phyloP scores from a whole-genome alignment of 2,888 invertebrate species.

The Athalia rosae region DNA sequence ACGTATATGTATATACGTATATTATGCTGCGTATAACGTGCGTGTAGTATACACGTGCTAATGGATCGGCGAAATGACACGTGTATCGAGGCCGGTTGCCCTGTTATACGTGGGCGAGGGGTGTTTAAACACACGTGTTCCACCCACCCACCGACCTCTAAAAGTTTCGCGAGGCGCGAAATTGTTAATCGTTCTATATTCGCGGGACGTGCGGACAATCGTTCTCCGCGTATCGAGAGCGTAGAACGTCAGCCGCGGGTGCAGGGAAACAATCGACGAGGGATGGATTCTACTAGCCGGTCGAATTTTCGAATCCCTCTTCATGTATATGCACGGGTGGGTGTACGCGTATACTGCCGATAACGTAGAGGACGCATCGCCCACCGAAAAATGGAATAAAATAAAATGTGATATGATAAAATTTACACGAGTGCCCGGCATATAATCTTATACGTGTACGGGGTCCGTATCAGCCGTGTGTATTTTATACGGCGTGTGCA shows the following conservation, averaged over 20 bases:
- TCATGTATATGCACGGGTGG: neutral
- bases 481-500: too few relatives aligned
- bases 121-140: too few relatives aligned
- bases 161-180: constrained; percentile 21
- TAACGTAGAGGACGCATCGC: neutral
- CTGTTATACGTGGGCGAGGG: too few relatives aligned
- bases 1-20: neutral
- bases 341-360: neutral
- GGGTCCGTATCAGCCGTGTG: too few relatives aligned
- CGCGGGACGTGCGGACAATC: neutral
- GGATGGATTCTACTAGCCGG: constrained; percentile 24
- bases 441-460: too few relatives aligned
- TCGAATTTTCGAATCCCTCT: constrained; percentile 1
- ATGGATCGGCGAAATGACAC: constrained; percentile 34
- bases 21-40: neutral
- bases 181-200: constrained; percentile 23
- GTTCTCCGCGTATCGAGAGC: neutral
- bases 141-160: neutral
- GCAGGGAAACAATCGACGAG: constrained; percentile 35
- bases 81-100: too few relatives aligned
- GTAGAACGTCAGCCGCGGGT: too few relatives aligned
- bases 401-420: too few relatives aligned
- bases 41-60: constrained; percentile 12
- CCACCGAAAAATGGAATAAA: too few relatives aligned
- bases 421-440: too few relatives aligned